phyloP scores from a whole-genome alignment of 2,888 invertebrate species.

The Lasioglossum calceatum region DNA sequence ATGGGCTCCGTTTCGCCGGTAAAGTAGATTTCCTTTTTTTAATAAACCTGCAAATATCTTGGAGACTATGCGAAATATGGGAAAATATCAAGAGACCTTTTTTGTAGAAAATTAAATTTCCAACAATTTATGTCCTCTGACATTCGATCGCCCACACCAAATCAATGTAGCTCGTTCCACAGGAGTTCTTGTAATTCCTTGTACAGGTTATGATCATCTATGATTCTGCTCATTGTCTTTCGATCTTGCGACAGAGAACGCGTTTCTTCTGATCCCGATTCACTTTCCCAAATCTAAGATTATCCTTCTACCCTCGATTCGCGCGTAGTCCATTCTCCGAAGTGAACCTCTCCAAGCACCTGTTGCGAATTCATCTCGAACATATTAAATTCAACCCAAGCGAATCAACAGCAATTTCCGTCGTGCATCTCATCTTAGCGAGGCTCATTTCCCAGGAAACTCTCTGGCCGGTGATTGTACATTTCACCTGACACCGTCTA shows the following conservation, averaged over 20 bases:
- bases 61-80: no score
- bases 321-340: constrained; percentile 5
- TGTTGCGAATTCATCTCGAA: constrained; percentile 42
- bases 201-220: no score
- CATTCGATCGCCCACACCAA: no score
- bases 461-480: constrained; percentile 15
- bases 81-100: no score
- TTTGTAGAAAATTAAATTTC: no score
- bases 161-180: no score
- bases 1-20: no score
- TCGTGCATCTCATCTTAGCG: constrained; percentile 10
- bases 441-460: constrained; percentile 31
- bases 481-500: constrained; percentile 22
- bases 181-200: no score
- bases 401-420: constrained; percentile 49
- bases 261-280: constrained; percentile 11
- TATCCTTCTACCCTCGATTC: constrained; percentile 11
- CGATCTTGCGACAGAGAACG: neutral
- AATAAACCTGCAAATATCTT: no score
- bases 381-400: constrained; percentile 41
- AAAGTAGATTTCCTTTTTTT: no score
- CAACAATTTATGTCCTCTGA: no score
- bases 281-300: constrained; percentile 18
- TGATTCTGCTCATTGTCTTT: neutral
- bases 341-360: constrained; percentile 12